Evolutionary conservation across 2,113 vertebrate genomes (phyloP).

Genomic region (Pycnonotus jocosus): DNA sequence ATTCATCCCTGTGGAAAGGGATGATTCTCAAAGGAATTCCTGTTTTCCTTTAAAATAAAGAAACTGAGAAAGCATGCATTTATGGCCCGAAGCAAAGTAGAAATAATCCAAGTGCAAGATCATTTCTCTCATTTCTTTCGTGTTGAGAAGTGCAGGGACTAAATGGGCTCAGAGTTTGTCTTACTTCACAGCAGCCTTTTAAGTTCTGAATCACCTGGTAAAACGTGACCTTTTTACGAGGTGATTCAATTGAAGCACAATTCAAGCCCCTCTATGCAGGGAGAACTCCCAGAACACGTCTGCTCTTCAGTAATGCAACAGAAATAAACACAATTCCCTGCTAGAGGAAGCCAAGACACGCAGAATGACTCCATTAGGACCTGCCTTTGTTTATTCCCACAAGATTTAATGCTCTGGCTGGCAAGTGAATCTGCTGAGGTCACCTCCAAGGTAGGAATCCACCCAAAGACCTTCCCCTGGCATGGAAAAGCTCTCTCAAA

Average conservation of each 20-base stretch:
- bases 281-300: not conserved
- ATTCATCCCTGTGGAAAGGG: not conserved
- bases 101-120: not conserved
- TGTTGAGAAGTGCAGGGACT: not conserved
- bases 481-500: not conserved
- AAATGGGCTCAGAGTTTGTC: not conserved
- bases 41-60: not conserved
- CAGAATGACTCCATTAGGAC: not conserved
- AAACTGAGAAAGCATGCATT: not conserved
- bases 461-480: not conserved
- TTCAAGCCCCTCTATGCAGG: not conserved
- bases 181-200: not conserved
- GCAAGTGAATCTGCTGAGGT: not conserved
- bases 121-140: not conserved
- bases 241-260: not conserved
- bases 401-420: not conserved
- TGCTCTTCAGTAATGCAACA: not conserved
- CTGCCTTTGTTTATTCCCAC: not conserved
- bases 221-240: not conserved
- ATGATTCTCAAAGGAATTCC: not conserved
- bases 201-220: not conserved
- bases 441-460: not conserved
- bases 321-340: not conserved
- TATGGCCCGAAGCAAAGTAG: fast-evolving
- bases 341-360: not conserved